Evolutionary conservation across 64 coral and sea anemone genomes (phyloP).

Genomic region (Montipora cactus): DNA sequence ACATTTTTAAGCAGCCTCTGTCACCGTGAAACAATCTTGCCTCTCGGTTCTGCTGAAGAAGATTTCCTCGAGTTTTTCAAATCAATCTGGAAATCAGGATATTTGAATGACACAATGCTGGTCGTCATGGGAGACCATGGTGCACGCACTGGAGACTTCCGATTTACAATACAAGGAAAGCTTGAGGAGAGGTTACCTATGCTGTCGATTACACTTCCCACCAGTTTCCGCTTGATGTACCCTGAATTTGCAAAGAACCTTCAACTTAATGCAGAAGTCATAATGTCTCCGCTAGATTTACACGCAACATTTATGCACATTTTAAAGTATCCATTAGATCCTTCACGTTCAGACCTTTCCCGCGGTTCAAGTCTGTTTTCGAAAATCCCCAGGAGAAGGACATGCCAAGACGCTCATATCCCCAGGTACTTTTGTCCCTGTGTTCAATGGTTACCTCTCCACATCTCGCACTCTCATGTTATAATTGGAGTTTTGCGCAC

Average conservation of each 20-base stretch:
- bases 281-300: constrained; percentile 88
- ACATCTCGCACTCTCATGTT: constrained; percentile 69
- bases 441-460: constrained; percentile 75
- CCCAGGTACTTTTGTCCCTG: constrained; percentile 92
- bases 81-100: constrained; percentile 64
- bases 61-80: constrained; percentile 80
- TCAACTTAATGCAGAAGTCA: constrained; percentile 64
- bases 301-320: constrained; percentile 95
- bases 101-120: constrained; percentile 82
- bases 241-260: constrained; percentile 66
- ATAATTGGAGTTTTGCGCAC: constrained; percentile 56
- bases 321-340: constrained; percentile 79
- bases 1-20: constrained; percentile 88
- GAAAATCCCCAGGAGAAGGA: constrained; percentile 58
- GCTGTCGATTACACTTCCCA: constrained; percentile 78
- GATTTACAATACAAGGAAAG: constrained; percentile 86
- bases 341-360: constrained; percentile 73
- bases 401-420: constrained; percentile 81
- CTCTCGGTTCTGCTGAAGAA: constrained; percentile 59
- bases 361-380: constrained; percentile 67
- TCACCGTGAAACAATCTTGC: constrained; percentile 71
- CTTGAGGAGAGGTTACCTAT: constrained; percentile 86
- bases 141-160: constrained; percentile 81
- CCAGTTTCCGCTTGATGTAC: constrained; percentile 68
- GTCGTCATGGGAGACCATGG: constrained; percentile 93